phyloP scores from a whole-genome alignment of 2,797 vertebrate genomes.

The Poeciliopsis turneri region DNA sequence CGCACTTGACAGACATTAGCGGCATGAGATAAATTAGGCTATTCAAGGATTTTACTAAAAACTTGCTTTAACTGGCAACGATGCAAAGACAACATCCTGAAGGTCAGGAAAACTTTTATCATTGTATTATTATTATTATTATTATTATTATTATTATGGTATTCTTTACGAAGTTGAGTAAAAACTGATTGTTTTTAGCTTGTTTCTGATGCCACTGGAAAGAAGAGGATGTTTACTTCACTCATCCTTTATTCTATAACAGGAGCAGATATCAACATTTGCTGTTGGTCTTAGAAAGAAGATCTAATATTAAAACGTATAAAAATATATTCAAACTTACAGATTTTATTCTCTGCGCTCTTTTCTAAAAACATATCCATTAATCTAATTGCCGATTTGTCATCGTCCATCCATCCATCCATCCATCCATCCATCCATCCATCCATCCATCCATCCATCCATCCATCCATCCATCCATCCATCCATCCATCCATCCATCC shows the following conservation, averaged over 20 bases:
- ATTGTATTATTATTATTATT: neutral
- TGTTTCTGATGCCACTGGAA: neutral
- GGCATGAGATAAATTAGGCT: conserved; percentile 7
- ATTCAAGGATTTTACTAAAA: neutral
- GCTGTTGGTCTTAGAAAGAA: conserved; percentile 30
- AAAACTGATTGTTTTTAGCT: neutral
- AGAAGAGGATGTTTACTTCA: neutral
- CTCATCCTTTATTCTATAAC: conserved; percentile 51
- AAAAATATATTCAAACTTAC: neutral
- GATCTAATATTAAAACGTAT: conserved; percentile 18
- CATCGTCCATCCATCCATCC: neutral
- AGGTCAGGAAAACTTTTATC: neutral
- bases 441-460: too few species aligned
- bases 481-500: neutral
- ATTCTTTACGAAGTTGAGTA: neutral
- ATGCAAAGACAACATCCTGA: neutral
- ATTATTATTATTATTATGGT: neutral
- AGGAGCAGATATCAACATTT: conserved; percentile 40
- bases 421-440: neutral
- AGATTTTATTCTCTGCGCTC: neutral
- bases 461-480: too few species aligned
- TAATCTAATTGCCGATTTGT: neutral
- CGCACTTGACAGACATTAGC: neutral
- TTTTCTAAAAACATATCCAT: neutral
- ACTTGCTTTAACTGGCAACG: neutral